These are phyloP conservation scores for Tortricodes alternella DNA, from an alignment of 2,888 invertebrate species.

Conservation along the genomic window DNA sequence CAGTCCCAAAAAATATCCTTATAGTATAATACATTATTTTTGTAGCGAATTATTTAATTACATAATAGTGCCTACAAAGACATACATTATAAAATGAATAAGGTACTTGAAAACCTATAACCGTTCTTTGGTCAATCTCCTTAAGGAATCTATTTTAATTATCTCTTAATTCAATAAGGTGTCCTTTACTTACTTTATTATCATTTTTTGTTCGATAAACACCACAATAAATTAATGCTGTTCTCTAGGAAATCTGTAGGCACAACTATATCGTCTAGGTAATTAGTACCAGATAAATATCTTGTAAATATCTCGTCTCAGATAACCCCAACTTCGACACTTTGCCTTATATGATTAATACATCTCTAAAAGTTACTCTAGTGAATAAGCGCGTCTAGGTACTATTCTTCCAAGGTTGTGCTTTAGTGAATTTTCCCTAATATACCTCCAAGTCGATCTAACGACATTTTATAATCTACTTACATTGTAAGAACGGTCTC, in stretches of 20 bases:
- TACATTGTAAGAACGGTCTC: slow-evolving; percentile 48
- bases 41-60: neutral
- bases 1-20: neutral
- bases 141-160: too few relatives aligned
- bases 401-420: slow-evolving; percentile 83
- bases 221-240: neutral
- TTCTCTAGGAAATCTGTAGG: slow-evolving; percentile 20
- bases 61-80: slow-evolving; percentile 2
- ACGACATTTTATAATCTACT: slow-evolving; percentile 51
- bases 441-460: slow-evolving; percentile 43
- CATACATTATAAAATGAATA: neutral
- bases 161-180: too few relatives aligned
- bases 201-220: neutral
- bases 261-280: slow-evolving; percentile 24
- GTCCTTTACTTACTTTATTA: too few relatives aligned
- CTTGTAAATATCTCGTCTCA: slow-evolving; percentile 50
- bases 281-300: slow-evolving; percentile 22
- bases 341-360: slow-evolving; percentile 78
- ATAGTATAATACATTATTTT: slow-evolving; percentile 8
- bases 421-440: slow-evolving; percentile 76
- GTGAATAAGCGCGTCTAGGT: slow-evolving; percentile 77
- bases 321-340: slow-evolving; percentile 77
- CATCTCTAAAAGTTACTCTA: slow-evolving; percentile 74
- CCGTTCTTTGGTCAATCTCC: neutral
- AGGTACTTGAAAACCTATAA: neutral